Percentiles rank a stretch among this genome's conserved stretches.
Evolutionary conservation across 2,113 vertebrate species (phyloP).

Genomic region (Trogon melanurus): DNA sequence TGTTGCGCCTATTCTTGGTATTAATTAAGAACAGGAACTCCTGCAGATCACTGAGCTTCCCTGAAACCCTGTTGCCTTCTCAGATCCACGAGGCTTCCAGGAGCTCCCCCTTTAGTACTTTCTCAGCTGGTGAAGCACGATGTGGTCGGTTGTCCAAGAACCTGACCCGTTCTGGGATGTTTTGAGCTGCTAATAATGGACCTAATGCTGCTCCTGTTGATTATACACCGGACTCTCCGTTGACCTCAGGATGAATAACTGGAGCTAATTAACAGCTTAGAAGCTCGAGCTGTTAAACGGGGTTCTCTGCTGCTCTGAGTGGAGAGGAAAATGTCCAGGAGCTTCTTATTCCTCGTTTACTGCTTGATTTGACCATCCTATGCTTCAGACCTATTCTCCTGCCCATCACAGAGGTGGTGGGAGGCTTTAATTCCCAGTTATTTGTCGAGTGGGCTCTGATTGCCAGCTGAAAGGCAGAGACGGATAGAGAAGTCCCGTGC

Average conservation of each 20-base stretch:
- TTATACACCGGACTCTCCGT: not conserved
- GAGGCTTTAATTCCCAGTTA: conserved; percentile 22
- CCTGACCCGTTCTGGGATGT: not conserved
- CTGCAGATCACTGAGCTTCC: not conserved
- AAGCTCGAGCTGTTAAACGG: not conserved
- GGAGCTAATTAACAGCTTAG: not conserved
- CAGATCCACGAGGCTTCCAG: not conserved
- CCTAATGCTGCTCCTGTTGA: not conserved
- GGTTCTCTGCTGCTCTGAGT: not conserved
- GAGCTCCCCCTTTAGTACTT: not conserved
- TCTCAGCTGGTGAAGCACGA: not conserved
- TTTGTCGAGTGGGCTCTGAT: not conserved
- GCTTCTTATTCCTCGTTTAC: not conserved
- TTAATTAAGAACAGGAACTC: not conserved
- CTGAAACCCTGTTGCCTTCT: not conserved
- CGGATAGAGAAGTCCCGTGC: conserved; percentile 55
- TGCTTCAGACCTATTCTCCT: not conserved
- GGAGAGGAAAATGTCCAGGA: not conserved
- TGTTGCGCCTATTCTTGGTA: not conserved
- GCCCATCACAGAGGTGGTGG: not conserved
- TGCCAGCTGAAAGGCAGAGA: conserved; percentile 54
- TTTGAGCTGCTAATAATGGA: not conserved
- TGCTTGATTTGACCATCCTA: not conserved
- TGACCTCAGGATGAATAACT: not conserved
- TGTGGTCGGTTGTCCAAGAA: not conserved